phyloP scores from a whole-genome alignment of 2,113 vertebrate genomes.

The Hiodon alosoides region DNA sequence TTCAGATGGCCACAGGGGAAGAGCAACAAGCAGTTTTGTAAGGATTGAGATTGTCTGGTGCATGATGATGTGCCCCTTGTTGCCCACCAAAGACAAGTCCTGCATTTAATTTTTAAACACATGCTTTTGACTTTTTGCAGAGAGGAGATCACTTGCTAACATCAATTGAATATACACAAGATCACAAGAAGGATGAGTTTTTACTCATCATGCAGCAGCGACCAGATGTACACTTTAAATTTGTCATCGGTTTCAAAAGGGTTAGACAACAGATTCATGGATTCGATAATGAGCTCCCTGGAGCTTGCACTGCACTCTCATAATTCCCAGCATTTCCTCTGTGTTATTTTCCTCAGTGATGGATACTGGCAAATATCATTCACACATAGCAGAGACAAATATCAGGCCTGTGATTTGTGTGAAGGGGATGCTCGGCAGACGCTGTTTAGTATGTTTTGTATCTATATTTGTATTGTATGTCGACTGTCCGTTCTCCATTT shows the following conservation, averaged over 20 bases:
- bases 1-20: conserved; percentile 14
- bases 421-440: conserved; percentile 56
- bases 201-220: conserved; percentile 55
- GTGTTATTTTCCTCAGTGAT: conserved; percentile 49
- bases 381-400: conserved; percentile 61
- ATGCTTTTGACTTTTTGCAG: conserved; percentile 54
- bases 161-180: conserved; percentile 43
- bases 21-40: not conserved
- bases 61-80: conserved; percentile 28
- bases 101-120: conserved; percentile 44
- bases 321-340: conserved; percentile 51
- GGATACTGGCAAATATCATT: conserved; percentile 61
- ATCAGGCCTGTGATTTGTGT: conserved; percentile 55
- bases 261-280: conserved; percentile 74
- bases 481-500: conserved; percentile 12
- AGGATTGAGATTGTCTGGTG: conserved; percentile 23
- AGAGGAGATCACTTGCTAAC: conserved; percentile 47
- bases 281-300: conserved; percentile 70
- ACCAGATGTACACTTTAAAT: conserved; percentile 57
- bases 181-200: conserved; percentile 42
- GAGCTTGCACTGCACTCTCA: conserved; percentile 52
- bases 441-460: conserved; percentile 12
- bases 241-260: conserved; percentile 56
- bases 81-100: conserved; percentile 34
- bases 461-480: conserved; percentile 19